phyloP scores from a whole-genome alignment of 2,888 invertebrate genomes.

The Ecliptopera silaceata region DNA sequence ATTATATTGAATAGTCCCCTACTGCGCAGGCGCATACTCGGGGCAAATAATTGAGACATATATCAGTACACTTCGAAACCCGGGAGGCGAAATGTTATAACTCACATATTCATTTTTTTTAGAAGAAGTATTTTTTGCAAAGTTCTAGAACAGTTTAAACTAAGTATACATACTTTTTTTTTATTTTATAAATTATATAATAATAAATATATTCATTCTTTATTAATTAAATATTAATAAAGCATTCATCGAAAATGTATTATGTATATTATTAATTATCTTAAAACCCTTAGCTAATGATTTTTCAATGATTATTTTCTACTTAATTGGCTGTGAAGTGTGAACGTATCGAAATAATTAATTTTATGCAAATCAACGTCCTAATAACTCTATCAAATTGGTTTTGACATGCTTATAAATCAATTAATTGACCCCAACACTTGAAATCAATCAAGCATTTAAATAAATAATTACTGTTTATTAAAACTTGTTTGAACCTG shows the following conservation, averaged over 20 bases:
- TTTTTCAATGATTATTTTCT: background rate
- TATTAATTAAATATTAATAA: too few relatives aligned
- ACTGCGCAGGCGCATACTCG: slow-evolving; percentile 59
- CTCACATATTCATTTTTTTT: slow-evolving; percentile 36
- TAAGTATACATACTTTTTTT: too few relatives aligned
- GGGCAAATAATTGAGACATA: slow-evolving; percentile 70
- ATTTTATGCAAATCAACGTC: slow-evolving; percentile 22
- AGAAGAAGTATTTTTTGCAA: slow-evolving; percentile 2
- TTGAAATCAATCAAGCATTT: slow-evolving; percentile 17
- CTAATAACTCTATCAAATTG: slow-evolving; percentile 22
- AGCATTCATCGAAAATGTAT: too few relatives aligned
- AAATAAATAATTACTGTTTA: background rate
- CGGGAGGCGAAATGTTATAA: slow-evolving; percentile 37
- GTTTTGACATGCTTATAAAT: slow-evolving; percentile 24
- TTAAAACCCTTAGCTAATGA: too few relatives aligned
- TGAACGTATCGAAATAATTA: slow-evolving; percentile 18
- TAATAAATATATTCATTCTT: too few relatives aligned
- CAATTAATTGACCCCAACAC: slow-evolving; percentile 26
- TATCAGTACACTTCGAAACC: slow-evolving; percentile 51
- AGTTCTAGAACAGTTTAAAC: background rate
- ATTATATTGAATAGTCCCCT: slow-evolving; percentile 60
- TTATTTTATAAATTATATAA: too few relatives aligned
- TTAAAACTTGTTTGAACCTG: slow-evolving; percentile 12
- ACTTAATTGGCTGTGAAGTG: slow-evolving; percentile 3
- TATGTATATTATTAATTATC: too few relatives aligned